Base-by-base conservation (phyloP, 2,113 vertebrate species). In the Percina caprodes region DNA sequence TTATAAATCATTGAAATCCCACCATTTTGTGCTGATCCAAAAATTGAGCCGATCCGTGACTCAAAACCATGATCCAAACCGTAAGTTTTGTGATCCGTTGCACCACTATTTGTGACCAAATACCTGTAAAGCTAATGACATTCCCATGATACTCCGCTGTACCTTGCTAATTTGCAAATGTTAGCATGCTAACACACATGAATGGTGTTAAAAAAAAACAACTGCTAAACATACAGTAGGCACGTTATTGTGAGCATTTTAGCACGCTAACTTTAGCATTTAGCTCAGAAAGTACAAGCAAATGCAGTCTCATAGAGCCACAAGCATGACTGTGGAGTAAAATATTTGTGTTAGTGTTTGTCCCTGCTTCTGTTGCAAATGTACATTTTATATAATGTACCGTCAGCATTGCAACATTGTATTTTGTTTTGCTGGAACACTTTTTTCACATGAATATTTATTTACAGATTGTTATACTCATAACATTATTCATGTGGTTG, bases 381-480 rank as follows among this genome's bases (percentile, higher is more conserved):
- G 12, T 1, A 73, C 45, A 30, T 74, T 35, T 60, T 9, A 35
- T 39, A 52, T 35, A 62, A 52, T 39, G 13, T 26, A 15, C 39
- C 23, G 18, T 18, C 2, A 13, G 15, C 30, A 30, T 30, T 30
- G 30, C 30, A 30, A 4, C 30, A 30, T 30, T 30, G 79, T 85
- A 89, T 92, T 91, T 90, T 83, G 79, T 90, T 89, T 89, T 84
- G 71, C 60, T 49, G 26, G 24, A 87, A 82, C 42, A 24, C 10
- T 82, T 79, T 75, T 78, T 74, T 63, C 51, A 13, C 86, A 88
- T 92, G 77, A 90, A 92, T 92, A 93, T 90, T 87, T 91, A 90
- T 90, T 75, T 82, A 58, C 69, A 72, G 33, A 9, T 68, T 54
- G 77, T 72, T 70, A 71, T 10, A 30, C 30, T 30, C 30, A 30